phyloP scores from a whole-genome alignment of 2,113 vertebrate genomes.

The Microtus montanus region DNA sequence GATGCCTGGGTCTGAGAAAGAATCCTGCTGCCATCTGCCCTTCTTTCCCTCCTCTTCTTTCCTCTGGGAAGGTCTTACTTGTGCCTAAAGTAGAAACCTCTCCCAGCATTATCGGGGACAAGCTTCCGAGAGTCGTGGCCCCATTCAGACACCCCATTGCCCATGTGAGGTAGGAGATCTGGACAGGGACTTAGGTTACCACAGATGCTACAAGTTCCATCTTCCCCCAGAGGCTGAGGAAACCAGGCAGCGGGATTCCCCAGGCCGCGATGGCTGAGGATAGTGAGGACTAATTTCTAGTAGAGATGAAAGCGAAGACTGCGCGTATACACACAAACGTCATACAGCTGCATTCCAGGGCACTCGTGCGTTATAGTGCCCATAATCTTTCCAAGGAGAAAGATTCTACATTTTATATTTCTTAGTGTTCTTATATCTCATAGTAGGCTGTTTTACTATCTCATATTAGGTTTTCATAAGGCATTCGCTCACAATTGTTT shows the following conservation, averaged over 20 bases:
- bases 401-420: not conserved
- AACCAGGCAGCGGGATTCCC: not conserved
- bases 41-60: not conserved
- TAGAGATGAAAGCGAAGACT: not conserved
- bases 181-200: not conserved
- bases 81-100: not conserved
- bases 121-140: not conserved
- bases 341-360: not conserved
- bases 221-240: not conserved
- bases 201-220: not conserved
- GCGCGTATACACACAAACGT: not conserved
- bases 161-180: not conserved
- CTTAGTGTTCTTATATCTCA: not conserved
- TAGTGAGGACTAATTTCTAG: not conserved
- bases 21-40: not conserved
- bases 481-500: not conserved
- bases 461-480: not conserved
- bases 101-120: not conserved
- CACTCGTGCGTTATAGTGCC: fast-evolving
- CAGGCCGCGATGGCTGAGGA: not conserved
- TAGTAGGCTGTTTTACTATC: not conserved
- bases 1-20: not conserved
- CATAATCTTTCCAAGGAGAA: not conserved
- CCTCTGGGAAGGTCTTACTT: not conserved
- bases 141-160: not conserved